A percentile compares a stretch with the other conserved stretches of the same genome.
These are phyloP conservation scores for Phortica okadai DNA, from an alignment of 2,888 invertebrate species.

Conservation along the genomic window DNA sequence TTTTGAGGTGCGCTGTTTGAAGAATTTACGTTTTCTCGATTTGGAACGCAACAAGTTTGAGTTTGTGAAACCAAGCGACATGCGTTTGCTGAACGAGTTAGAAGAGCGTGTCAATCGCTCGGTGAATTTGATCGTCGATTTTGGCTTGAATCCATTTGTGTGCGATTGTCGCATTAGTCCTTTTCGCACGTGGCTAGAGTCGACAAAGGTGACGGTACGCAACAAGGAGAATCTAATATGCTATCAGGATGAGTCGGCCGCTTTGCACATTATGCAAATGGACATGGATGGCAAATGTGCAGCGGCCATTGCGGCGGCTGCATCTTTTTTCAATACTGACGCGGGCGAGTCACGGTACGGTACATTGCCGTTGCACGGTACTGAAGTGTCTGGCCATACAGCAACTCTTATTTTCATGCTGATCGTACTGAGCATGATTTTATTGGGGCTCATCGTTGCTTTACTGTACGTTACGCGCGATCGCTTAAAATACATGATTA, in stretches of 20 bases:
- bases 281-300: slow-evolving; percentile 68
- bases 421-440: slow-evolving; percentile 78
- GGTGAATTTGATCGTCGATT: slow-evolving; percentile 79
- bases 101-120: slow-evolving; percentile 75
- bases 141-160: slow-evolving; percentile 82
- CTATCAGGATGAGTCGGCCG: slow-evolving; percentile 60
- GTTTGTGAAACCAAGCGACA: slow-evolving; percentile 79
- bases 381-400: slow-evolving; percentile 64
- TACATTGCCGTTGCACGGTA: slow-evolving; percentile 51
- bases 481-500: slow-evolving; percentile 79
- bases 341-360: slow-evolving; percentile 64
- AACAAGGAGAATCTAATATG: slow-evolving; percentile 80
- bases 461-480: slow-evolving; percentile 81
- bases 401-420: slow-evolving; percentile 77
- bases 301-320: slow-evolving; percentile 68
- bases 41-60: slow-evolving; percentile 82
- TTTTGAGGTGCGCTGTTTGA: slow-evolving; percentile 83
- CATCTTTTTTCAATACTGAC: slow-evolving; percentile 65
- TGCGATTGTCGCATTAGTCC: slow-evolving; percentile 82
- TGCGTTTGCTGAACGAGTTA: slow-evolving; percentile 79
- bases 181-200: slow-evolving; percentile 81
- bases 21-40: slow-evolving; percentile 82
- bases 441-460: slow-evolving; percentile 79
- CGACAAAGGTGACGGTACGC: slow-evolving; percentile 80
- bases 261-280: slow-evolving; percentile 67